Evolutionary conservation across 2,888 invertebrate genomes (phyloP), one percentile per base, ranked within the genome.

Genomic region (Torymus tubicola): DNA sequence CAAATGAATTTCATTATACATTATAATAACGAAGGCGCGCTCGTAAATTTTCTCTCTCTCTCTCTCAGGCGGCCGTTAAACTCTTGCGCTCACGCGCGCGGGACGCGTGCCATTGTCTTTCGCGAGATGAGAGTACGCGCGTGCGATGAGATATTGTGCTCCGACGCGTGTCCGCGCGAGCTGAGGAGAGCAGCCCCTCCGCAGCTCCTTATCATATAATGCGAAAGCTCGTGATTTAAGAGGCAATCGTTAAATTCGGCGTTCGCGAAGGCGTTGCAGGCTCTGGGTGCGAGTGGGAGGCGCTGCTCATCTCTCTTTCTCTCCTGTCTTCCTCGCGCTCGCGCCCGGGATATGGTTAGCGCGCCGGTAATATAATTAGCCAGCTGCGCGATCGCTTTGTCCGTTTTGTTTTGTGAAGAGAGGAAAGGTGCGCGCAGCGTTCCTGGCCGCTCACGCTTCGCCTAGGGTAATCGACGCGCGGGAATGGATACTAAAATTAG

Each of bases 1-100:
- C 69, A 70, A 75, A 75, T 70, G 78, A 79, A 79, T 79, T 79
- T 79, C 78, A 69, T 75, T 75, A 68, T 53, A 55, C 60, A 72
- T 71, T 78, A 80, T 70, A 68, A 79, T 69, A 53, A 74, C 21
- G 61, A 18, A 64, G n/a, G 14, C 52, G 65, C 24, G 69, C 74
- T 74, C 74, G 71, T 75, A 80, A 75, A 80, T 69, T 63, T 55
- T 24, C 42, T 42, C 42, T 42, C 42, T 42, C 42, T 5, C 31
- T 31, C 31, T 31, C 2, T 3, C 31, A 8, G 10, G 57, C 52
- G 8, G 53, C 68, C 68, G 67, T 76, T 76, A 60, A 68, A 42
- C 42, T 42, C 42, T 42, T 42, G 42, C 42, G 31, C 31, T 31
- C 31, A 2, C 24, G 31, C 31, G 5, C 31, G 42, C 42, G 42